Base-by-base conservation (phyloP, 2,888 invertebrate genomes). In the Sinelater perroti region DNA sequence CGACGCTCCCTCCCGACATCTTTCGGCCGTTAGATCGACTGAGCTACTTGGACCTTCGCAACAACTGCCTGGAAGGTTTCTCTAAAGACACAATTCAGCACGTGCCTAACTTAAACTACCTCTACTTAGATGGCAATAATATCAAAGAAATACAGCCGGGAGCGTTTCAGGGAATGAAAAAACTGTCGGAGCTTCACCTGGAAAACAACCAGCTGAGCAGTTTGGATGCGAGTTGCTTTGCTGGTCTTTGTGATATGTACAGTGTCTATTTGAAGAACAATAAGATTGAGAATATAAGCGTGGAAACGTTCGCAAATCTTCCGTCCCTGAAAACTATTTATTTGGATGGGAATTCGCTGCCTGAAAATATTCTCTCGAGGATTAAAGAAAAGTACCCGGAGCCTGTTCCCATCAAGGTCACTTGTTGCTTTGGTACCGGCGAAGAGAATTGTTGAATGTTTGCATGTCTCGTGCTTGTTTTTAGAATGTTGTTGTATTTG, bases 311-410 rank as follows among this genome's bases (percentile, higher is more conserved):
- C 18, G 36, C 17, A 7, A 17, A 6, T 1, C 20, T 53, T 2
- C 5, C 35, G 1, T 14, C 7, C 6, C 28, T 53, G 8, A 13
- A 2, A 2, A 4, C 16, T 20, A 18, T 53, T 8, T 3, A 5
- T 17, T n/a, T 53, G 10, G 45, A 36, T n/a, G 53, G 53, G 13
- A 53, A 53, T n/a, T 24, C 33, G 28, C 7, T 53, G 10, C 16
- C 11, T n/a, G 10, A 13, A 1, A 13, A 3, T 2, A 14, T 26
- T 14, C 6, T 47, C 2, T 14, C 33, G 16, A 1, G 21, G 16
- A 8, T 47, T 14, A 33, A 35, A 14, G 7, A 11, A 1, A 47
- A 47, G 10, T 47, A 47, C 24, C 35, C 33, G 5, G 8, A 4
- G 6, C 36, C 36, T 13, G 10, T 18, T n/a, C 18, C 36, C 17